Evolutionary conservation across 1,140 invertebrate species (phyloP).

Genomic region (silkworm (Bombyx mori)): DNA sequence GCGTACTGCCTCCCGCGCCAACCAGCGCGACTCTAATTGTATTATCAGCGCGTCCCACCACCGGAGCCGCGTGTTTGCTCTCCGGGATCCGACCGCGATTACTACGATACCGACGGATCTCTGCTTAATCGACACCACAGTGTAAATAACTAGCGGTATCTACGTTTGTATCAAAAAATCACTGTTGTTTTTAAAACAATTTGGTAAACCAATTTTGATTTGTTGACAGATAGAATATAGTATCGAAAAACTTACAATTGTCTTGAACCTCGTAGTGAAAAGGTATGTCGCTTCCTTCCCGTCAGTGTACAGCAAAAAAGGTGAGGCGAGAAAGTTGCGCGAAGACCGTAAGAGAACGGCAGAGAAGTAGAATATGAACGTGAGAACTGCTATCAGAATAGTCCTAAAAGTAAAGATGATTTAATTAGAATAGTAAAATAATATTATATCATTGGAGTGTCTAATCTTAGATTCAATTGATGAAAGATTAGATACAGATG

Average conservation of each 20-base stretch:
- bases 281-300: slow-evolving; percentile 70
- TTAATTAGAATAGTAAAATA: no score
- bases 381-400: slow-evolving; percentile 36
- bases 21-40: slow-evolving; percentile 45
- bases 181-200: no score
- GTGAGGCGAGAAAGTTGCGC: slow-evolving; percentile 74
- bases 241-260: slow-evolving; percentile 18
- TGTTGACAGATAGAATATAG: no score
- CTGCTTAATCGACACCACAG: no score
- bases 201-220: no score
- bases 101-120: no score
- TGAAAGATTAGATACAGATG: no score
- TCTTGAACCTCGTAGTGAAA: slow-evolving; percentile 75
- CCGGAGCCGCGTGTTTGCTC: slow-evolving; percentile 24
- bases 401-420: slow-evolving; percentile 21
- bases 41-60: slow-evolving; percentile 53
- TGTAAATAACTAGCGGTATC: no score
- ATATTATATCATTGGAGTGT: no score
- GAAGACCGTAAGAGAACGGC: slow-evolving; percentile 59
- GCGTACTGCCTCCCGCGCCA: slow-evolving; percentile 27
- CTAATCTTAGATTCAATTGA: no score
- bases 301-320: slow-evolving; percentile 74
- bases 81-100: slow-evolving; percentile 2
- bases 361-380: slow-evolving; percentile 27
- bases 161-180: no score